Percentiles rank a stretch among this genome's conserved stretches.
These are phyloP conservation scores for Dryobates pubescens DNA, from an alignment of 2,797 vertebrate genomes.

Conservation along the genomic window DNA sequence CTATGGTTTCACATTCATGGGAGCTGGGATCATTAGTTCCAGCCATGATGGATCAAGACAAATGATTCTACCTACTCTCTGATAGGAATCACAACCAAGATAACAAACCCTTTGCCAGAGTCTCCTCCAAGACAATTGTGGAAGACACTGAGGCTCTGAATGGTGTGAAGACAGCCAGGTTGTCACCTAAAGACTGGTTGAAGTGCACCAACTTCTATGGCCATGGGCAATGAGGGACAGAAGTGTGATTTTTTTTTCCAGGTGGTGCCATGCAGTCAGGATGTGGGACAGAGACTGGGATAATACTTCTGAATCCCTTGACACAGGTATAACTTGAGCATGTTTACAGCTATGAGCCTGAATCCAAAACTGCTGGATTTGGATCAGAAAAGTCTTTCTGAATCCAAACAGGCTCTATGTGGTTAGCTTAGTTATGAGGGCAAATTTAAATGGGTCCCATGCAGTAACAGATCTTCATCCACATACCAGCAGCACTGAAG, in stretches of 20 bases:
- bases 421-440: background rate
- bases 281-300: background rate
- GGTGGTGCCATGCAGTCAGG: background rate
- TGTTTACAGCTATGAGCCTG: background rate
- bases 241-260: background rate
- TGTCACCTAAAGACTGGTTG: background rate
- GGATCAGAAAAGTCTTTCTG: background rate
- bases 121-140: background rate
- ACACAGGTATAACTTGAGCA: background rate
- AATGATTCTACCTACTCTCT: background rate
- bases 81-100: background rate
- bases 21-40: background rate
- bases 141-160: background rate
- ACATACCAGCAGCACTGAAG: background rate
- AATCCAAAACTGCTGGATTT: background rate
- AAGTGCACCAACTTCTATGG: background rate
- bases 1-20: background rate
- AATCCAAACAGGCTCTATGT: background rate
- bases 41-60: background rate
- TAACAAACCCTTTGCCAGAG: background rate
- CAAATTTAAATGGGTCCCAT: background rate
- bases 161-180: background rate
- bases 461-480: background rate
- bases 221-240: background rate
- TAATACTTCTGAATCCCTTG: background rate